Conservation (phyloP, 1,140 invertebrate species). For the Drosophila lini region DNA sequence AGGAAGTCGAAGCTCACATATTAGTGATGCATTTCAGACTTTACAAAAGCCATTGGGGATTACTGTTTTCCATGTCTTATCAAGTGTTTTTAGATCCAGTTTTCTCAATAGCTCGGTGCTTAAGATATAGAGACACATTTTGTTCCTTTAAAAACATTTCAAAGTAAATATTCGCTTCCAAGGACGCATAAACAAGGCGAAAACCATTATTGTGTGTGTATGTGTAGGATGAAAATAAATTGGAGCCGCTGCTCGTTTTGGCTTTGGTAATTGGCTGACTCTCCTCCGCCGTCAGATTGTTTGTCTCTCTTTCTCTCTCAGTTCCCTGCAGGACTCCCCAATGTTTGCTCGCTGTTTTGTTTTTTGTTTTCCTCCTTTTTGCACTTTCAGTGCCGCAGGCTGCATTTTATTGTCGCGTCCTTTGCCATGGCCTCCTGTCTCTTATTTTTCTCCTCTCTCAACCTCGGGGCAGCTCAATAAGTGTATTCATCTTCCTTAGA, state of each 20-base stretch:
- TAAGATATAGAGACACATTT: neutral
- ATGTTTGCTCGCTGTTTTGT: conserved; percentile 21
- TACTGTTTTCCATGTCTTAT: no score
- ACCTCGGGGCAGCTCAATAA: conserved; percentile 60
- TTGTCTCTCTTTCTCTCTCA: neutral
- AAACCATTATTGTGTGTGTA: conserved; percentile 31
- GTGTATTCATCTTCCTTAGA: conserved; percentile 23
- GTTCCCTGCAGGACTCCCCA: conserved; percentile 1
- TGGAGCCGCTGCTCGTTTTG: conserved; percentile 36
- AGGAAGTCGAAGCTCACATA: neutral
- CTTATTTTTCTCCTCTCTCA: conserved; percentile 17
- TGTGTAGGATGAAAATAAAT: conserved; percentile 40
- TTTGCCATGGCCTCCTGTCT: conserved; percentile 23
- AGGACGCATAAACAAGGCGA: neutral
- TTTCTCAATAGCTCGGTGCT: neutral
- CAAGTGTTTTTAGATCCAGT: no score
- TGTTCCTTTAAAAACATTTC: neutral
- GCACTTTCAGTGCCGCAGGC: conserved; percentile 44
- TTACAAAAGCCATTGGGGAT: neutral
- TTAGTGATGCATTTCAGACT: neutral
- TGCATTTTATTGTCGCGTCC: conserved; percentile 69
- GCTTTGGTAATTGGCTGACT: conserved; percentile 57
- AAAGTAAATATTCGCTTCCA: neutral
- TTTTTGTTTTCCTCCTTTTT: neutral
- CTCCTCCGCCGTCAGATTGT: neutral